Conservation (phyloP, 2,797 vertebrate species). For the Manis javanica region DNA sequence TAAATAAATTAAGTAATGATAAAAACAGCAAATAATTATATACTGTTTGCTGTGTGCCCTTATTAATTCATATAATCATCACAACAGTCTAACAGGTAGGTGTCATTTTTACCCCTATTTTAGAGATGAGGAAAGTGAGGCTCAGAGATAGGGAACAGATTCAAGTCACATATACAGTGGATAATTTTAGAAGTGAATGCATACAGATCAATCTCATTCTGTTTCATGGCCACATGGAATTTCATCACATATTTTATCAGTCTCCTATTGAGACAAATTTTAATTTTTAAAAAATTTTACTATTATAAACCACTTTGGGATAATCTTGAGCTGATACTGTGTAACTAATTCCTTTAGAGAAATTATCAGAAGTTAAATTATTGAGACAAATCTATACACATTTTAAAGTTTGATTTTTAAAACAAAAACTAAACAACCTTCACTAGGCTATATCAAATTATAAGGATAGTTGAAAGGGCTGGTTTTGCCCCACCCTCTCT, state of each 20-base stretch:
- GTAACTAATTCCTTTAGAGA: background rate
- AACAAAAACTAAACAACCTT: background rate
- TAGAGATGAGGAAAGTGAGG: background rate
- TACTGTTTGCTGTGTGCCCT: background rate
- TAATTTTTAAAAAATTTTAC: background rate
- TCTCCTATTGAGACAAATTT: background rate
- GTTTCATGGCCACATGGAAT: background rate
- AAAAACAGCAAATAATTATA: constrained; percentile 9
- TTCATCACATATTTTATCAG: background rate
- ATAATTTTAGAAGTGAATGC: background rate
- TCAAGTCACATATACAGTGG: background rate
- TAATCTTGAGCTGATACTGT: background rate
- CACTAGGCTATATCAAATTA: background rate
- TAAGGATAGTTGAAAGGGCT: background rate
- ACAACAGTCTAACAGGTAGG: background rate
- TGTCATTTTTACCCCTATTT: background rate
- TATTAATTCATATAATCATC: background rate
- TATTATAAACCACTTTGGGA: background rate
- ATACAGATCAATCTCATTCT: background rate
- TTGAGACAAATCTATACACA: background rate
- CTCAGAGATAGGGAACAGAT: background rate
- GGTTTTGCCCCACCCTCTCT: background rate
- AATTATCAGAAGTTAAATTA: background rate
- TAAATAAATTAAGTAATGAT: background rate
- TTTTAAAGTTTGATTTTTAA: background rate